Evolutionary conservation across 2,113 vertebrate species (phyloP).

Genomic region (Oxyruncus cristatus): DNA sequence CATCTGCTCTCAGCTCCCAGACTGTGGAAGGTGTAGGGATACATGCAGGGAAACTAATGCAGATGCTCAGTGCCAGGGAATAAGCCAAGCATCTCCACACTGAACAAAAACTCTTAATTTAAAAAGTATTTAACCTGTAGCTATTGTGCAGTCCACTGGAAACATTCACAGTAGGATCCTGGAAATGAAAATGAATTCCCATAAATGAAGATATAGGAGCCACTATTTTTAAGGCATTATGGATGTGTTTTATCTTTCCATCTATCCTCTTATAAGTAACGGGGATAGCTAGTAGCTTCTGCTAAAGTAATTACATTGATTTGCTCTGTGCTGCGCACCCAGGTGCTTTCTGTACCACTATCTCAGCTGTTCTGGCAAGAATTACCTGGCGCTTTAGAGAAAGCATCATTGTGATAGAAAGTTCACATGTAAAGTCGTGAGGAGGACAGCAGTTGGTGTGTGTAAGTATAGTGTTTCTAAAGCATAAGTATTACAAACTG

Average conservation of each 20-base stretch:
- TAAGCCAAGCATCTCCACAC: background rate
- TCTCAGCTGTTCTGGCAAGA: background rate
- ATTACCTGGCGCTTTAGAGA: background rate
- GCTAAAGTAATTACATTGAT: conserved; percentile 3
- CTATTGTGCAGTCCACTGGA: background rate
- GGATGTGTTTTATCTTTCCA: background rate
- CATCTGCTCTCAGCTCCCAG: background rate
- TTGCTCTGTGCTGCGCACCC: background rate
- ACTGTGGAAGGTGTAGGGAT: background rate
- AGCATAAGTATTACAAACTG: background rate
- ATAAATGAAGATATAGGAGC: conserved; percentile 26
- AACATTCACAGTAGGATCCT: conserved; percentile 1
- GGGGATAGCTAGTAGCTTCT: background rate
- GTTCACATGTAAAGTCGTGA: background rate
- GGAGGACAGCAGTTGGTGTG: background rate
- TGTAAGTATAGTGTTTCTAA: background rate
- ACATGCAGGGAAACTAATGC: background rate
- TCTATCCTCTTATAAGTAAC: background rate
- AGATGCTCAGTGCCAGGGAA: background rate
- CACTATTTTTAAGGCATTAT: background rate
- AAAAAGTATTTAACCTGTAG: background rate
- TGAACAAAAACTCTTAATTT: background rate
- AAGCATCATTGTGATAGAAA: background rate
- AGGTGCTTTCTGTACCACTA: background rate
- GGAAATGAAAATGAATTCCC: conserved; percentile 67